Base-by-base conservation (phyloP, 2,888 invertebrate genomes). In the Blomia tropicalis region DNA sequence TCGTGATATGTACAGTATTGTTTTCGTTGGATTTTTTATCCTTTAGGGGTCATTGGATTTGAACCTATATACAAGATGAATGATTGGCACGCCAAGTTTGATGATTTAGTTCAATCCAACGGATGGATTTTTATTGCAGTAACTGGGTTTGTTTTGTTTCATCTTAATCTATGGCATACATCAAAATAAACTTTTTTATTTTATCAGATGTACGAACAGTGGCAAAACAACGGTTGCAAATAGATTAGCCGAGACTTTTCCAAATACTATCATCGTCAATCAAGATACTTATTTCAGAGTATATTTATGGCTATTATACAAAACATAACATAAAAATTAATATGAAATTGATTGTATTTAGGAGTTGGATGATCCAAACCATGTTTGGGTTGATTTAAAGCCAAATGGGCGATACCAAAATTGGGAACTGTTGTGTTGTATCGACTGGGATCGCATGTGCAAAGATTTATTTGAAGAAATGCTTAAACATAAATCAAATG, bases 141-240 rank as follows among this genome's bases (percentile, higher is more conserved):
- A 5, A 5, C 43, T 23, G 58, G 54, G 11, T 53, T 27, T 53
- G 54, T 19, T 53, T 14, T 53, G n/a, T 25, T 5, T 22, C 4
- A n/a, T n/a, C n/a, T n/a, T n/a, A n/a, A n/a, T n/a, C n/a, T n/a
- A n/a, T n/a, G n/a, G n/a, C n/a, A n/a, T n/a, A n/a, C n/a, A n/a
- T n/a, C n/a, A n/a, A n/a, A n/a, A n/a, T n/a, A n/a, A n/a, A n/a
- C n/a, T n/a, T n/a, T n/a, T n/a, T n/a, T 4, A 5, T 53, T 53
- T 14, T 53, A 27, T 5, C 25, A 25, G 51, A 47, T 11, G 7
- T 1, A 88, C 88, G 0, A 85, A 85, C 70, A 84, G 86, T 23
- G 89, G 89, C 0, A 89, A 89, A 75, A 84, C 86, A 0, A 82
- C 84, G 0, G 71, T 87, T 41, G 80, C 85, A 0, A 77, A 77